Percentiles rank a stretch among this genome's conserved stretches.
Evolutionary conservation across 2,888 invertebrate genomes (phyloP).

Genomic region (Sisyra nigra): DNA sequence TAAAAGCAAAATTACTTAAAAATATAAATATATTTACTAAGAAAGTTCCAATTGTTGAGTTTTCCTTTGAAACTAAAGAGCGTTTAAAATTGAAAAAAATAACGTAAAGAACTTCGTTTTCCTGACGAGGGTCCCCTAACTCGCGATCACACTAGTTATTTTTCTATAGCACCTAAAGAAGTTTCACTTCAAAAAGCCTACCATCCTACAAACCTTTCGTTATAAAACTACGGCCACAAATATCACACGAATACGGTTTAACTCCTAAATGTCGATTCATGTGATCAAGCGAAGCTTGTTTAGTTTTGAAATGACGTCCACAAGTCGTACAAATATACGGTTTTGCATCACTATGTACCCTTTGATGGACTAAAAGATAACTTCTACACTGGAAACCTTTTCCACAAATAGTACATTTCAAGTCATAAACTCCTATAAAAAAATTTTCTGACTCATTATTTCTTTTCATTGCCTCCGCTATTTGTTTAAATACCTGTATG

Average conservation of each 20-base stretch:
- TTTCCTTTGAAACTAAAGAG: too few species aligned
- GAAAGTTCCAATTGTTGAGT: too few species aligned
- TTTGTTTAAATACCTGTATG: slow-evolving; percentile 29
- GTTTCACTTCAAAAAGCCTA: too few species aligned
- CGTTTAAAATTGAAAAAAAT: too few species aligned
- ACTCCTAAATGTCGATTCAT: slow-evolving; percentile 41
- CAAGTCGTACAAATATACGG: slow-evolving; percentile 39
- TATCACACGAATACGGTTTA: slow-evolving; percentile 39
- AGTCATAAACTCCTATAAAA: slow-evolving; percentile 33
- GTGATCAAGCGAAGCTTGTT: slow-evolving; percentile 40
- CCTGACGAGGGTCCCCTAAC: too few species aligned
- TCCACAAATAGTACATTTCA: slow-evolving; percentile 37
- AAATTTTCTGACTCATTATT: slow-evolving; percentile 6
- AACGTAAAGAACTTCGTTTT: too few species aligned
- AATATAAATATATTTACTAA: too few species aligned
- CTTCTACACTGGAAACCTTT: slow-evolving; percentile 44
- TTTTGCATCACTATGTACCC: slow-evolving; percentile 39
- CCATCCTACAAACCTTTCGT: slow-evolving; percentile 29
- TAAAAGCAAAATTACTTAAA: too few species aligned
- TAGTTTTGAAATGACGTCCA: slow-evolving; percentile 39
- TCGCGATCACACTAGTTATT: too few species aligned
- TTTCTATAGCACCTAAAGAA: too few species aligned
- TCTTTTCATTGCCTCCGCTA: background rate
- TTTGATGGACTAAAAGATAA: slow-evolving; percentile 40
- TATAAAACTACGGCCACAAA: slow-evolving; percentile 39